These are phyloP conservation scores for Lasiurus cinereus DNA, from an alignment of 2,113 vertebrate species.

Conservation along the genomic window DNA sequence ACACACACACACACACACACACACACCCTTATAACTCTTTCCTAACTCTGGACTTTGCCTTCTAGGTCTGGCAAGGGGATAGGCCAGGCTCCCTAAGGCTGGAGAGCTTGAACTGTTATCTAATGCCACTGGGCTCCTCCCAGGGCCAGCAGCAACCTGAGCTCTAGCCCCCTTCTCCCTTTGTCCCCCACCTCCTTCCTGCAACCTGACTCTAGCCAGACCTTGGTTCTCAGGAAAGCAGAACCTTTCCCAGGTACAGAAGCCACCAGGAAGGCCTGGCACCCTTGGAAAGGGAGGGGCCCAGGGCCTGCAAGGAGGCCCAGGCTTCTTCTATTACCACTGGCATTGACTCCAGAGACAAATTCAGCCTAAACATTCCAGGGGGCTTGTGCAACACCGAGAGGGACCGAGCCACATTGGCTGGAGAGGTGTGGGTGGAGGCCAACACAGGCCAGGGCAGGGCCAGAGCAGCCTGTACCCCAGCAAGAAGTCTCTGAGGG, in stretches of 20 bases:
- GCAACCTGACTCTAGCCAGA: slow-evolving; percentile 42
- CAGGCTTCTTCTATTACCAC: neutral
- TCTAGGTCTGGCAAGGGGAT: neutral
- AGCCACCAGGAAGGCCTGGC: neutral
- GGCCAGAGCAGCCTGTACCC: neutral
- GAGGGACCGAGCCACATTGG: neutral
- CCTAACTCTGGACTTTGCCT: neutral
- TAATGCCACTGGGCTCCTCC: neutral
- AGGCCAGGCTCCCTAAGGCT: neutral
- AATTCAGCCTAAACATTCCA: neutral
- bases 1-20: no score
- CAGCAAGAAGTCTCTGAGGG: neutral
- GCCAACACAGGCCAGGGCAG: neutral
- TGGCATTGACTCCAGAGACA: neutral
- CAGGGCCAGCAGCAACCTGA: slow-evolving; percentile 2
- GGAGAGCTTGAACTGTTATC: neutral
- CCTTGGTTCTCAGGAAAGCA: slow-evolving; percentile 61
- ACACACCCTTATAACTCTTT: neutral
- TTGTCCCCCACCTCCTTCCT: neutral
- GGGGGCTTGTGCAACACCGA: neutral
- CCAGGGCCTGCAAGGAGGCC: neutral
- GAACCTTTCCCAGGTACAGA: slow-evolving; percentile 57
- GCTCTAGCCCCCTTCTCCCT: neutral
- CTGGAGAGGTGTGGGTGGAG: neutral
- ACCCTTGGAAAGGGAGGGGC: neutral